A percentile compares a stretch with the other conserved stretches of the same genome.
These are phyloP conservation scores for Cheumatopsyche charites DNA, from an alignment of 1,140 invertebrate species.

Conservation along the genomic window DNA sequence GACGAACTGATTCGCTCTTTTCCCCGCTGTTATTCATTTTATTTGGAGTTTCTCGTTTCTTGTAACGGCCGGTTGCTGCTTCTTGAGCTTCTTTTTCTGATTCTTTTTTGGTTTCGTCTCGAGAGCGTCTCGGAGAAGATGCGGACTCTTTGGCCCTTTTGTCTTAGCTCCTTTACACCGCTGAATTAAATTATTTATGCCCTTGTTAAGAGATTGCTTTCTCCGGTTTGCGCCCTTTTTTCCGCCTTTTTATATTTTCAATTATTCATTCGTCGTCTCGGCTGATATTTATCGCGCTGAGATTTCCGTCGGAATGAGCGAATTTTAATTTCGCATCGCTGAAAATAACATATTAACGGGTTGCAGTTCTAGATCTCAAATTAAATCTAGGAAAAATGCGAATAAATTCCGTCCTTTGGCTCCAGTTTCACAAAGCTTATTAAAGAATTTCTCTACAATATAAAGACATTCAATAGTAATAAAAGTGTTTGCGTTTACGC, in stretches of 20 bases:
- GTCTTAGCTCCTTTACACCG: slow-evolving; percentile 37
- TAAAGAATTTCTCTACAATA: too few species aligned
- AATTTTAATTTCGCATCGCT: too few species aligned
- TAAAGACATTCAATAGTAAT: too few species aligned
- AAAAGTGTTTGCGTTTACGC: too few species aligned
- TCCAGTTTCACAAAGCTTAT: too few species aligned
- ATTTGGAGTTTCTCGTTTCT: slow-evolving; percentile 31
- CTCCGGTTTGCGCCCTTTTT: slow-evolving; percentile 19
- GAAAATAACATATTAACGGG: too few species aligned
- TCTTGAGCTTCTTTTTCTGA: not conserved
- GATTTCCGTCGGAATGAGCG: too few species aligned
- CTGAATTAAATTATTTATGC: slow-evolving; percentile 40
- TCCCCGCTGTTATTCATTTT: slow-evolving; percentile 4
- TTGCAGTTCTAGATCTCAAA: too few species aligned
- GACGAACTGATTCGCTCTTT: slow-evolving; percentile 24
- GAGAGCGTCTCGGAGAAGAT: slow-evolving; percentile 8
- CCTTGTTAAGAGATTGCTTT: slow-evolving; percentile 40
- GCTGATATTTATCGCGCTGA: too few species aligned
- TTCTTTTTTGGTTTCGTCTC: slow-evolving; percentile 30
- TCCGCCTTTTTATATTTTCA: slow-evolving; percentile 8
- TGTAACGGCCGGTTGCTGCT: slow-evolving; percentile 15
- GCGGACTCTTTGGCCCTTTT: slow-evolving; percentile 33
- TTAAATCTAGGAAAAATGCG: too few species aligned
- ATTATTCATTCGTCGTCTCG: slow-evolving; percentile 1
- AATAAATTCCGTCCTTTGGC: too few species aligned